A percentile compares a stretch with the other conserved stretches of the same genome.
These are phyloP conservation scores for Tamandua tetradactyla DNA, from an alignment of 2,797 vertebrate species.

Conservation along the genomic window DNA sequence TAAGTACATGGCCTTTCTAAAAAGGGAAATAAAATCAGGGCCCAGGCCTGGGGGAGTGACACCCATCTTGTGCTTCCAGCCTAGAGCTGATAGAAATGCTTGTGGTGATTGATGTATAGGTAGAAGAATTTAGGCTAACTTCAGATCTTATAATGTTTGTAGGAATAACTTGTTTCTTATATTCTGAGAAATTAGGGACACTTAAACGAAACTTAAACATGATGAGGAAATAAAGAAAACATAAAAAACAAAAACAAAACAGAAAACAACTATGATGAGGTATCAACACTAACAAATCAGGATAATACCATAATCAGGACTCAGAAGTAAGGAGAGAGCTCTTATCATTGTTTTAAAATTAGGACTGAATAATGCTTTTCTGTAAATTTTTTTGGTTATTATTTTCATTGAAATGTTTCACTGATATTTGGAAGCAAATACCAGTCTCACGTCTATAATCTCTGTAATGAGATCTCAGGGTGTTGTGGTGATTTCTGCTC, in stretches of 20 bases:
- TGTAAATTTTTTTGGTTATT: background rate
- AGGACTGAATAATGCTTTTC: constrained; percentile 24
- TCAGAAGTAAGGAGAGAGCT: constrained; percentile 3
- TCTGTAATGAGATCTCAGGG: background rate
- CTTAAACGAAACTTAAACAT: background rate
- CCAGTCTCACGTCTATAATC: background rate
- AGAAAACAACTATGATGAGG: too few relatives aligned
- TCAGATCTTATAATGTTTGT: background rate
- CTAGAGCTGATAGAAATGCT: background rate
- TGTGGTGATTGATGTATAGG: background rate
- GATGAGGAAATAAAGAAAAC: too few relatives aligned
- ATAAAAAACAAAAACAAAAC: too few relatives aligned
- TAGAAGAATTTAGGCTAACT: constrained; percentile 5
- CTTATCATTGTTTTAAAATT: background rate
- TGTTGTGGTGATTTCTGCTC: constrained; percentile 33
- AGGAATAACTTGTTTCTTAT: background rate
- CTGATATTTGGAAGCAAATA: too few relatives aligned
- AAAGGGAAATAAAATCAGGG: background rate
- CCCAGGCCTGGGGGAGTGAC: background rate
- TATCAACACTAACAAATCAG: background rate
- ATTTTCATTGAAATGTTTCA: too few relatives aligned
- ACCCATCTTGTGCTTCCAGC: background rate
- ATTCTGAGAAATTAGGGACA: constrained; percentile 20
- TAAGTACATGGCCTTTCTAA: constrained; percentile 9
- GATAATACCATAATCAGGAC: background rate